These are phyloP conservation scores for Apeltes quadracus DNA, from an alignment of 2,113 vertebrate species.

Conservation along the genomic window DNA sequence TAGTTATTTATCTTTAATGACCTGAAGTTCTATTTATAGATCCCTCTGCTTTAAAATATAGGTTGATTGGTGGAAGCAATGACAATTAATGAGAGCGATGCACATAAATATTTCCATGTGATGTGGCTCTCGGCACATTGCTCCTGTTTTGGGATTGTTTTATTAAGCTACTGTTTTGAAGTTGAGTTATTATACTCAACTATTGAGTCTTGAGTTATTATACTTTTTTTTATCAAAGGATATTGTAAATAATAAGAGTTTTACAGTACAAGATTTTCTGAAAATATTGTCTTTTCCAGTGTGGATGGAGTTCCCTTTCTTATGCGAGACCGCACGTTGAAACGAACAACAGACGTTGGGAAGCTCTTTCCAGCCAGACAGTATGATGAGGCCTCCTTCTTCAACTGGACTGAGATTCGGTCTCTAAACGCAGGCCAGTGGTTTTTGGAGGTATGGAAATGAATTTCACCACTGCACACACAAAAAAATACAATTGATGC, in stretches of 20 bases:
- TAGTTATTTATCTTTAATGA: conserved; percentile 31
- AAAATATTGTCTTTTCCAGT: conserved; percentile 67
- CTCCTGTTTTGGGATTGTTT: background rate
- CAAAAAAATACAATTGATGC: background rate
- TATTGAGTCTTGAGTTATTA: background rate
- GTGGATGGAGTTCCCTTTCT: conserved; percentile 93
- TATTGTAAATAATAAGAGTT: background rate
- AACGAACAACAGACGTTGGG: conserved; percentile 89
- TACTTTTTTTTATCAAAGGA: background rate
- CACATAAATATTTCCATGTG: background rate
- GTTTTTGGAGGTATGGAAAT: conserved; percentile 88
- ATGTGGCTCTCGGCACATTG: background rate
- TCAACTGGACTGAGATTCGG: conserved; percentile 94
- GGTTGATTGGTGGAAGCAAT: conserved; percentile 2
- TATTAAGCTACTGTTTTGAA: background rate
- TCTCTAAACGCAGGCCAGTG: conserved; percentile 92
- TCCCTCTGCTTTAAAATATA: background rate
- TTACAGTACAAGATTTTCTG: background rate
- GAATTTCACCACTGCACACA: background rate
- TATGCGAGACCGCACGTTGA: conserved; percentile 88
- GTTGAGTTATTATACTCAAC: background rate
- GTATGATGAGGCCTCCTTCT: conserved; percentile 83
- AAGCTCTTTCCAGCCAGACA: conserved; percentile 84
- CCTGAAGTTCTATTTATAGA: conserved; percentile 10
- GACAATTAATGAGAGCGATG: background rate